Evolutionary conservation across 2,888 invertebrate species (phyloP), one percentile per base, ranked within the genome.

Genomic region (Arge pagana): DNA sequence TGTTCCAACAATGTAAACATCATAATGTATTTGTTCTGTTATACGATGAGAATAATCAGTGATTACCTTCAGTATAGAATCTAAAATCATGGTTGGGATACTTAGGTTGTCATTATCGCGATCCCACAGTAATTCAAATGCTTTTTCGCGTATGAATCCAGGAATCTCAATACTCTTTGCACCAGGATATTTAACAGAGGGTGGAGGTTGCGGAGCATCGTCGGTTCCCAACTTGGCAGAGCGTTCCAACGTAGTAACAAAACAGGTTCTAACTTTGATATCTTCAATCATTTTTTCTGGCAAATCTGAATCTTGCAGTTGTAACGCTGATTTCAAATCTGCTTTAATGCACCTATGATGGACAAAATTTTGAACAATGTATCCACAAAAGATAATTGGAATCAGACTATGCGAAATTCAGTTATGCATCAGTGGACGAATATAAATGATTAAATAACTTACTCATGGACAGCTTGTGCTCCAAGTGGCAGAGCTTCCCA

Each of bases 51-150:
- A 30, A 4, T 10, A 8, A 50, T 37, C 4, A 21, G n/a, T n/a
- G n/a, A 18, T 57, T 70, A 85, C 85, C 80, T 83, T 83, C 36
- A 88, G 68, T 53, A 96, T 85, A 45, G 92, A 83, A 76, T 95
- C 89, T 53, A 97, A 78, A 62, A 97, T 85, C 77, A 94, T 85
- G 58, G 93, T 90, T 0, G 92, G 85, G 56, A 97, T 77, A 49
- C 93, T 88, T 50, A 89, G 81, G 61, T 87, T 85, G 63, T 93
- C 93, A 74, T 85, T 86, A 78, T 93, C 94, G 62, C 88, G 83
- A 66, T 88, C 86, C 80, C 96, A 96, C 67, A 96, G 78, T 37
- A 89, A 79, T 81, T 96, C 96, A 64, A 87, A 90, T 1, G 88
- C 86, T 18, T 85, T 84, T 78, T 96, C 96, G 30, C 96, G 82